These are phyloP conservation scores for Hippoglossus hippoglossus DNA, from an alignment of 2,797 vertebrate species.

Conservation along the genomic window DNA sequence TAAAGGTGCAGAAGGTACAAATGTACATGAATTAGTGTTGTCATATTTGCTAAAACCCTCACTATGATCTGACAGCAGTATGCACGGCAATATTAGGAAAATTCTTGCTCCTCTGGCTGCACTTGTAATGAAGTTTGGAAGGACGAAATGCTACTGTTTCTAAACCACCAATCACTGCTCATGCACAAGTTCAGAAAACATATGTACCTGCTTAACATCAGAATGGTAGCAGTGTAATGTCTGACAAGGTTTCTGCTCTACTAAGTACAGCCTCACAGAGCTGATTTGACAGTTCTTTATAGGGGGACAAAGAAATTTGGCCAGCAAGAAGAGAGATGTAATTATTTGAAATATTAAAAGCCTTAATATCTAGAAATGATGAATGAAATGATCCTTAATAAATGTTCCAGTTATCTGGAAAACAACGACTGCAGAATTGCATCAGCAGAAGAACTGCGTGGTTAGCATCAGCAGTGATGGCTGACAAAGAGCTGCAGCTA, in stretches of 20 bases:
- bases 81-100: too few relatives aligned
- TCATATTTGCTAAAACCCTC: too few relatives aligned
- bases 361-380: not conserved
- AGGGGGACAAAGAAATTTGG: not conserved
- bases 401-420: constrained; percentile 11
- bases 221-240: not conserved
- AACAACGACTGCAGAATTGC: constrained; percentile 3
- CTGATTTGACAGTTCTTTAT: not conserved
- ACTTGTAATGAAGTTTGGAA: too few relatives aligned
- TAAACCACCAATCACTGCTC: too few relatives aligned
- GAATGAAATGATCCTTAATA: not conserved
- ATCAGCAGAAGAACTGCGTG: constrained; percentile 1
- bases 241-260: not conserved
- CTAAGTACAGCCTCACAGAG: not conserved
- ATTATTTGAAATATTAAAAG: not conserved
- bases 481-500: constrained; percentile 16
- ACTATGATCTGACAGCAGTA: too few relatives aligned
- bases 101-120: too few relatives aligned
- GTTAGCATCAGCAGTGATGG: constrained; percentile 21
- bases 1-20: too few relatives aligned
- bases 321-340: not conserved
- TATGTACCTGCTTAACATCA: not conserved
- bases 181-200: too few relatives aligned
- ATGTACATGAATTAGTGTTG: too few relatives aligned
- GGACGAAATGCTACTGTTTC: too few relatives aligned